phyloP scores from a whole-genome alignment of 2,888 invertebrate species.

The Philhelius pedissequus region DNA sequence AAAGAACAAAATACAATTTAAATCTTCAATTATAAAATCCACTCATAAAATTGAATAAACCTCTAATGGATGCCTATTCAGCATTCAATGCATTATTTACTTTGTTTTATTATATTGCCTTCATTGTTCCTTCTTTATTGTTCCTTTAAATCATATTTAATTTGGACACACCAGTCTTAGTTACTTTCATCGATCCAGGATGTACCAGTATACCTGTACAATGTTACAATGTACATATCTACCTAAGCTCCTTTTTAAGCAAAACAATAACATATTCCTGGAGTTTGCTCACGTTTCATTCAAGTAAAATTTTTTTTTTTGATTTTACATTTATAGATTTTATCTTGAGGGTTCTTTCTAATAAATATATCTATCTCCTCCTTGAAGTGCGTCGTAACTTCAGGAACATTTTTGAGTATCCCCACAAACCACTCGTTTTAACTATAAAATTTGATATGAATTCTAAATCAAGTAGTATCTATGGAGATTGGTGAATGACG shows the following conservation, averaged over 20 bases:
- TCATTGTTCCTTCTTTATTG: background rate
- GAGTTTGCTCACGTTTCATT: background rate
- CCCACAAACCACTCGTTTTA: background rate
- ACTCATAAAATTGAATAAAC: background rate
- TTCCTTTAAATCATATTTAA: background rate
- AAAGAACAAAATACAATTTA: background rate
- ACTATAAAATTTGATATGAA: background rate
- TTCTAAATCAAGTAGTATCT: background rate
- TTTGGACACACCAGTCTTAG: background rate
- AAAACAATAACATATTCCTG: background rate
- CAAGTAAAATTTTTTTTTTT: background rate
- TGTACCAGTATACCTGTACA: background rate
- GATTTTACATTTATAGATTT: background rate
- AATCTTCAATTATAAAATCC: background rate
- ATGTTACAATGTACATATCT: no score
- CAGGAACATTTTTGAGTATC: background rate
- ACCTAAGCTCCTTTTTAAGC: background rate
- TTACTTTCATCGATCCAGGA: slow-evolving; percentile 6
- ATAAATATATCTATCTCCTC: background rate
- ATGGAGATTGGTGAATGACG: background rate
- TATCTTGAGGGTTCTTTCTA: background rate
- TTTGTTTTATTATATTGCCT: background rate
- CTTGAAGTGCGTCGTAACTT: no score
- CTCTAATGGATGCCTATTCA: slow-evolving; percentile 3
- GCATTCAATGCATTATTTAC: background rate